Base-by-base conservation (phyloP, 1,140 invertebrate genomes). In the Drosophila sulfurigaster region DNA sequence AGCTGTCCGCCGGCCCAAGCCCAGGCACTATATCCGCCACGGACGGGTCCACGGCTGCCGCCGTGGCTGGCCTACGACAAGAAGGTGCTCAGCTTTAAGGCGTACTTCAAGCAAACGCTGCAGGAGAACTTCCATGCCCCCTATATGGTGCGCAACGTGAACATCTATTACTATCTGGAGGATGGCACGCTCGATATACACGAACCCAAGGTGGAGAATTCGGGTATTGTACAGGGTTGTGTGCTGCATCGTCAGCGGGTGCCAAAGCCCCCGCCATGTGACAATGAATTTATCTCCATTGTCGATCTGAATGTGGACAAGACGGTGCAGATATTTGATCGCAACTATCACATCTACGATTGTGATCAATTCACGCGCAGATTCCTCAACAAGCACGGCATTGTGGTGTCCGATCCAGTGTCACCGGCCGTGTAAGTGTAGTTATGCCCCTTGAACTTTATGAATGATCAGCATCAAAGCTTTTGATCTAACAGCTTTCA, bases 151-250 rank as follows among this genome's bases (percentile, higher is more conserved):
- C 94, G 97, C 5, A 95, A 95, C 73, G 97, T 98, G 0, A 96
- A 96, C 64, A 96, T 99, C 56, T 96, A 95, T 73, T 99, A 97
- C 82, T 99, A 96, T 90, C 93, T 99, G 1, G 98, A 98, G 93
- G 98, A 99, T 93, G 97, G 97, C 54, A 98, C 97, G 0, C 96
- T 99, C 49, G 96, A 98, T 93, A 96, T 96, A 20, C 90, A 81
- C 1, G 97, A 98, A 86, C 96, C 96, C 1, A 92, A 94, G 72
- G 94, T 95, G 2, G 93, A 94, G 48, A 97, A 97, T 83, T 96
- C 96, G 79, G 96, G 96, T n/a, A 93, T 96, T 58, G 94, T 95
- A n/a, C 96, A 96, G 94, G 96, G 95, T 93, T 93, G 91, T 81
- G 49, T 92, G 1, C 71, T 92, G 38, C 80, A 91, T 41, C 57